These are phyloP conservation scores for Myrmecobius fasciatus DNA, from an alignment of 2,113 vertebrate genomes.

Conservation along the genomic window DNA sequence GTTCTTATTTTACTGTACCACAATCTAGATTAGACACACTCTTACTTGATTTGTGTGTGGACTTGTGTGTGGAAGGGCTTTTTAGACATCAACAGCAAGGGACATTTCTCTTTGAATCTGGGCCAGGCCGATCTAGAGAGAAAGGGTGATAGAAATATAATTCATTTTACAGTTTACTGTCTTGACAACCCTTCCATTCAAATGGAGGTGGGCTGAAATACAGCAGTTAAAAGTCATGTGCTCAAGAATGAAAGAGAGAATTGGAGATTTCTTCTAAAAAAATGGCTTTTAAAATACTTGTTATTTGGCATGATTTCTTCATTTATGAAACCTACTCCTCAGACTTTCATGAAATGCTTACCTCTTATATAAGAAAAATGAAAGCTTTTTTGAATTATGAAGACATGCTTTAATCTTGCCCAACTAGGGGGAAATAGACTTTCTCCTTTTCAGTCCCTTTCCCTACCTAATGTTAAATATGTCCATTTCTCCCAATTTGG, in stretches of 20 bases:
- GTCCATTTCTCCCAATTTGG: slow-evolving; percentile 66
- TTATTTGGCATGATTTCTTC: slow-evolving; percentile 74
- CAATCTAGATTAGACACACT: not conserved
- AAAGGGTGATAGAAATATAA: too few species aligned
- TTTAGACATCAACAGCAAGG: not conserved
- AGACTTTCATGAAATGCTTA: slow-evolving; percentile 69
- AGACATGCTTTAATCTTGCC: slow-evolving; percentile 71
- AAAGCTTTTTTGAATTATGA: slow-evolving; percentile 69
- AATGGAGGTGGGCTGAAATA: not conserved
- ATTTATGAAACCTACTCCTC: slow-evolving; percentile 74
- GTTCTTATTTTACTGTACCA: not conserved
- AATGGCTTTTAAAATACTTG: slow-evolving; percentile 43
- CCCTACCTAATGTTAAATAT: slow-evolving; percentile 68
- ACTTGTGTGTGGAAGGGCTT: not conserved
- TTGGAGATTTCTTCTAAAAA: slow-evolving; percentile 62
- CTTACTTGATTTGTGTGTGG: not conserved
- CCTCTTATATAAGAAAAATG: slow-evolving; percentile 58
- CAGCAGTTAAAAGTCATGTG: slow-evolving; percentile 62
- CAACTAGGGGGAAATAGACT: slow-evolving; percentile 67
- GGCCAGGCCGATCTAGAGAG: not conserved
- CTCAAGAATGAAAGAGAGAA: slow-evolving; percentile 35
- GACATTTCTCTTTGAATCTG: not conserved
- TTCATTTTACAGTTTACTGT: not conserved
- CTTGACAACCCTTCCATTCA: not conserved
- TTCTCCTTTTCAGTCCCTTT: slow-evolving; percentile 56